Evolutionary conservation across 2,113 vertebrate genomes (phyloP).

Genomic region (Lagopus muta): DNA sequence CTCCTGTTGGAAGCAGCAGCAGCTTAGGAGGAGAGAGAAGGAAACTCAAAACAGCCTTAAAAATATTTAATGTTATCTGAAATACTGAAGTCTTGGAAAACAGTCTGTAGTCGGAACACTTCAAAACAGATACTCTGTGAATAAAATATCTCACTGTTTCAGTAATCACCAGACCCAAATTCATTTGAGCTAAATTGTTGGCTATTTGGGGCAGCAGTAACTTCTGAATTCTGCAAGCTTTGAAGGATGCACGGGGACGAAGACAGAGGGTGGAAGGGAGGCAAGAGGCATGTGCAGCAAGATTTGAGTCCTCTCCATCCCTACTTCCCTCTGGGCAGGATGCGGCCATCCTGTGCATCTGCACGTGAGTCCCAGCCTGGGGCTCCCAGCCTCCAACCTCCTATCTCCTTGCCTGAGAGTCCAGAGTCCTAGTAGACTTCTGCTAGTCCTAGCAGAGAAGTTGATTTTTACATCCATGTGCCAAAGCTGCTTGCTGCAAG

Average conservation of each 20-base stretch:
- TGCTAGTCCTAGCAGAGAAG: not conserved
- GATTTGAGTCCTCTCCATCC: not conserved
- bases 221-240: not conserved
- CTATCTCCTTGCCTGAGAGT: not conserved
- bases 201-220: not conserved
- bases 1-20: not conserved
- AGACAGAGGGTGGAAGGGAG: not conserved
- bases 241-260: rapidly evolving
- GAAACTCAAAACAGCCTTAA: not conserved
- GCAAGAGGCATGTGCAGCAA: not conserved
- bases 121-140: not conserved
- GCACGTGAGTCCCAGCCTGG: not conserved
- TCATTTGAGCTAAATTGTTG: not conserved
- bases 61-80: constrained; percentile 9
- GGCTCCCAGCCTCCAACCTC: not conserved
- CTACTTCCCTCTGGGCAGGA: rapidly evolving
- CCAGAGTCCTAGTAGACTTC: not conserved
- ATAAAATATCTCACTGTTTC: not conserved
- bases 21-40: not conserved
- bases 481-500: not conserved
- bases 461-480: not conserved
- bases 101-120: not conserved
- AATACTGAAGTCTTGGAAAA: not conserved
- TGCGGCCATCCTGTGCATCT: not conserved
- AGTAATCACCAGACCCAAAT: not conserved